phyloP scores from a whole-genome alignment of 2,113 vertebrate species.

The Toxostoma redivivum region DNA sequence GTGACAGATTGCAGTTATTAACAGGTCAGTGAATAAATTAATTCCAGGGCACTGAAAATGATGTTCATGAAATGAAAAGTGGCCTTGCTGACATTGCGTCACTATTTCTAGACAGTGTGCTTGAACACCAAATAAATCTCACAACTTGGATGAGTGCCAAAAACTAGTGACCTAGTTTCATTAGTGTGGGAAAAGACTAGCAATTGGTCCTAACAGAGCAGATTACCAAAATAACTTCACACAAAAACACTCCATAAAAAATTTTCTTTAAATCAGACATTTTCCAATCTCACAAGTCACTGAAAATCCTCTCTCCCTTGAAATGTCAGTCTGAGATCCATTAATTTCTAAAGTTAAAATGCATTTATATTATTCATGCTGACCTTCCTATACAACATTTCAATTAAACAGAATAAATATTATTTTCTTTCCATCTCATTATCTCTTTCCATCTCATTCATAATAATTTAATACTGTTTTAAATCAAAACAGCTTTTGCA shows the following conservation, averaged over 20 bases:
- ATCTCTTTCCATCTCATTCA: slow-evolving; percentile 32
- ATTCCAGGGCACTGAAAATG: slow-evolving; percentile 67
- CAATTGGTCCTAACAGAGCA: slow-evolving; percentile 47
- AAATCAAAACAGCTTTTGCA: slow-evolving; percentile 23
- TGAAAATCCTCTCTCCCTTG: not conserved
- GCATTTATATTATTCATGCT: not conserved
- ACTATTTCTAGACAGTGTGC: slow-evolving; percentile 67
- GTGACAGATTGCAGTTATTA: slow-evolving; percentile 56
- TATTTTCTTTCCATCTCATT: slow-evolving; percentile 31
- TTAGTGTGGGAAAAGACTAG: slow-evolving; percentile 56
- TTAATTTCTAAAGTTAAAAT: not conserved
- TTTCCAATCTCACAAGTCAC: not conserved
- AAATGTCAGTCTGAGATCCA: not conserved
- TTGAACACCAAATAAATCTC: slow-evolving; percentile 65
- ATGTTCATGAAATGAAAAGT: slow-evolving; percentile 64
- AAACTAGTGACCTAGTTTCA: slow-evolving; percentile 73
- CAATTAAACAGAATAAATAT: not conserved
- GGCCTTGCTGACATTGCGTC: slow-evolving; percentile 66
- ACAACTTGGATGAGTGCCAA: slow-evolving; percentile 53
- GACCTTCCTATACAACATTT: not conserved
- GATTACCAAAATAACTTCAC: slow-evolving; percentile 45
- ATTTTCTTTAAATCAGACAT: not conserved
- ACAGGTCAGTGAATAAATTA: slow-evolving; percentile 69
- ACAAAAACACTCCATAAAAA: not conserved
- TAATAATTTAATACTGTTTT: slow-evolving; percentile 33